Base-by-base conservation (phyloP, 1,140 invertebrate genomes). In the Halictus rubicundus region DNA sequence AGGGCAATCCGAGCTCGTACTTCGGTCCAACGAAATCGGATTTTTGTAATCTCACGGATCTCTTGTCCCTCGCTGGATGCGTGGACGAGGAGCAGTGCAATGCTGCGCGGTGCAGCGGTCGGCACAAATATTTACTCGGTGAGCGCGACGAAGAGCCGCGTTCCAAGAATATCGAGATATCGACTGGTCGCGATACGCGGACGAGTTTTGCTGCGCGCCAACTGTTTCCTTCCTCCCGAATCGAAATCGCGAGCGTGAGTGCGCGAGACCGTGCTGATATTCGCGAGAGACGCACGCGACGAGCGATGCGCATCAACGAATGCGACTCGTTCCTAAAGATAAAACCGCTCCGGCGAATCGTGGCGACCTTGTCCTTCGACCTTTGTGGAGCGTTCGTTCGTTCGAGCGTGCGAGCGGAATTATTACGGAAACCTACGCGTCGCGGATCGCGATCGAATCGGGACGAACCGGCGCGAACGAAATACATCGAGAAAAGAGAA, bases 81-180 rank as follows among this genome's bases (percentile, higher is more conserved):
- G 49, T 21, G 49, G 16, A 7, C 21, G 49, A 54, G 16, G 21
- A 6, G n/a, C n/a, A n/a, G n/a, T n/a, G n/a, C n/a, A n/a, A n/a
- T n/a, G n/a, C 32, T 2, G 0, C 1, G 12, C 12, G 25, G 54
- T 9, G 54, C 54, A 5, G 12, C 25, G 27, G 12, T 5, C 60
- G 60, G 4, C 5, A 61, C 63, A 39, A 39, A 65, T 65, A 37
- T 65, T 65, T 65, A 21, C 27, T 23, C 16, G 12, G 60, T 12
- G 27, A 32, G 32, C 60, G 60, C 61, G 61, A 64, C 37, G 8
- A 0, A 23, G 57, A 12, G 10, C 14, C 2, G 14, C 19, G 61
- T 42, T 65, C 63, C 37, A 42, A 42, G 63, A 65, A 42, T 42
- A 65, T 65, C 63, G 63, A 65, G 39, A 65, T 57, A n/a, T 57